Base-by-base conservation (phyloP, 2,888 invertebrate species). In the Venusia cambrica region DNA sequence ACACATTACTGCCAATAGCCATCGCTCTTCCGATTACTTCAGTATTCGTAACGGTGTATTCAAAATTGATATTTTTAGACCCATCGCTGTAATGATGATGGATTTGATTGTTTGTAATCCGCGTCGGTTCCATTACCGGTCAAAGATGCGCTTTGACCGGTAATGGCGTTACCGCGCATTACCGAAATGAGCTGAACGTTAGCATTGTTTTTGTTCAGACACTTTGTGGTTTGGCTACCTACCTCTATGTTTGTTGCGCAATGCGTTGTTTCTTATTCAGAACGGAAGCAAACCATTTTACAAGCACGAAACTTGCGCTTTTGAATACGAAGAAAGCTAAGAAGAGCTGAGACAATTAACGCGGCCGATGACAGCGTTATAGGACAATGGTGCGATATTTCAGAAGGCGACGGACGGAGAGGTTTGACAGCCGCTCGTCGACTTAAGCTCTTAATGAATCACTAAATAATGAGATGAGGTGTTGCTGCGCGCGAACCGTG, bases 381-480 rank as follows among this genome's bases (percentile, higher is more conserved):
- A 71, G 74, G 74, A 80, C 76, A 78, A 76, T 73, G 65, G 70
- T 65, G 74, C 70, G 73, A 79, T 85, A 81, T 83, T 80, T 81
- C 71, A 79, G 72, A 73, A 70, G 64, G 45, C 55, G 57, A 58
- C 52, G 51, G 69, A 71, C 67, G 61, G 71, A 65, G 67, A 66
- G 67, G 61, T 84, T 83, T 84, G 84, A 85, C 84, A 81, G 78
- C 57, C 66, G 65, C 65, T 70, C 71, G 73, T 76, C 75, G 73
- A 77, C 75, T 73, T 68, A 73, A 80, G 79, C 76, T 81, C 79
- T 77, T 85, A 84, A 85, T 85, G 85, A 85, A 81, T 79, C 83
- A 73, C 83, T 84, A 79, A 84, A 84, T 87, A 85, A 87, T 83
- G 85, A 79, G 76, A 49, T 58, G 72, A 81, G 76, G 79, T 84